phyloP scores from a whole-genome alignment of 2,797 vertebrate genomes.

The Anniella stebbinsi region DNA sequence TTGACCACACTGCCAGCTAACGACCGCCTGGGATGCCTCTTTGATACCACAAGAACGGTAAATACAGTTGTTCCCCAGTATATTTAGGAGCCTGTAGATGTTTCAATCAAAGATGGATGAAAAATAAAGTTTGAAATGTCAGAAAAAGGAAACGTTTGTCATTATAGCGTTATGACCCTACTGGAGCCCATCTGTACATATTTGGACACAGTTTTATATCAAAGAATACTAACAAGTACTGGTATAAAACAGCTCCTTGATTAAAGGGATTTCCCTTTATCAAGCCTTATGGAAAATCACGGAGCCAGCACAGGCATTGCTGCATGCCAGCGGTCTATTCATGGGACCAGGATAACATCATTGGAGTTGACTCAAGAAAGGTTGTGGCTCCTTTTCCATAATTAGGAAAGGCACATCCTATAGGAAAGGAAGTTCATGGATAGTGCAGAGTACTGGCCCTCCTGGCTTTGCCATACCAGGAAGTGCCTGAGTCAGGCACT shows the following conservation, averaged over 20 bases:
- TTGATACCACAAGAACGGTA: background rate
- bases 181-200: background rate
- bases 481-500: too few relatives aligned
- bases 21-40: background rate
- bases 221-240: background rate
- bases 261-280: background rate
- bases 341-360: background rate
- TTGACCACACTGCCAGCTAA: background rate
- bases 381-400: background rate
- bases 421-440: background rate
- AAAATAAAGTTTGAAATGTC: background rate
- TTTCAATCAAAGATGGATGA: background rate
- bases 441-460: background rate
- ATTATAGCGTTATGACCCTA: background rate
- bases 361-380: background rate
- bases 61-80: background rate
- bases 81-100: background rate
- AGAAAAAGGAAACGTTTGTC: slow-evolving; percentile 11
- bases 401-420: background rate
- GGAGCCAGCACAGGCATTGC: slow-evolving; percentile 16
- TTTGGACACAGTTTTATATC: background rate
- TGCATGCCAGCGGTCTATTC: background rate
- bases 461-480: too few relatives aligned
- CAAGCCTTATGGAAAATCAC: background rate
- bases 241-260: background rate